Evolutionary conservation across 2,797 vertebrate genomes (phyloP).

Genomic region (Acanthurus tractus): DNA sequence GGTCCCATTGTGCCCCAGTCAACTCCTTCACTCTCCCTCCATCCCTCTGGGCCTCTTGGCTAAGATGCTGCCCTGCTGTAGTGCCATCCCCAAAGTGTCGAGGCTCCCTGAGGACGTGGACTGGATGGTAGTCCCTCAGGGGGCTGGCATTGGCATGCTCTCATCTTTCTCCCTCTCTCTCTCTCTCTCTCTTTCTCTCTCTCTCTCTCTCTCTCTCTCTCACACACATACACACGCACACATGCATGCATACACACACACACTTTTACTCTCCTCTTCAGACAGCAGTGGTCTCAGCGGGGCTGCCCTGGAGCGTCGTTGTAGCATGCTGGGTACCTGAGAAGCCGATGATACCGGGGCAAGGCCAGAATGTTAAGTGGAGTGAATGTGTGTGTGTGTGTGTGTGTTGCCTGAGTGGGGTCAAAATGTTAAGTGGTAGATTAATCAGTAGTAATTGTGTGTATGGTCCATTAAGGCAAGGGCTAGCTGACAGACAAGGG

Average conservation of each 20-base stretch:
- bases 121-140: conserved; percentile 62
- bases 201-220: neutral
- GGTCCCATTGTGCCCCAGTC: conserved; percentile 7
- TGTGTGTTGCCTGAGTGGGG: conserved; percentile 67
- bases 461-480: conserved; percentile 76
- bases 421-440: conserved; percentile 79
- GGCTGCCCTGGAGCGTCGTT: conserved; percentile 60
- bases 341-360: conserved; percentile 64
- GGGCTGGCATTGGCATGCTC: conserved; percentile 49
- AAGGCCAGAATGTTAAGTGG: conserved; percentile 76
- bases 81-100: conserved; percentile 68
- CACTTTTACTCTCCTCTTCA: conserved; percentile 63
- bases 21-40: neutral
- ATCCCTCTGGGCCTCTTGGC: conserved; percentile 56
- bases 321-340: conserved; percentile 78
- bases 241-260: neutral
- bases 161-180: conserved; percentile 38
- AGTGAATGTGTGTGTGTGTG: conserved; percentile 34
- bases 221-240: no score
- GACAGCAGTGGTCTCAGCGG: conserved; percentile 77
- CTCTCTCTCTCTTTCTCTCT: neutral
- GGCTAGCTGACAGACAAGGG: conserved; percentile 62
- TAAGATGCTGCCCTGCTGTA: conserved; percentile 61
- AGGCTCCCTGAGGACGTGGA: conserved; percentile 68
- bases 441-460: conserved; percentile 82